Evolutionary conservation across 2,888 invertebrate species (phyloP).

Genomic region (Trypoxylon attenuatum): DNA sequence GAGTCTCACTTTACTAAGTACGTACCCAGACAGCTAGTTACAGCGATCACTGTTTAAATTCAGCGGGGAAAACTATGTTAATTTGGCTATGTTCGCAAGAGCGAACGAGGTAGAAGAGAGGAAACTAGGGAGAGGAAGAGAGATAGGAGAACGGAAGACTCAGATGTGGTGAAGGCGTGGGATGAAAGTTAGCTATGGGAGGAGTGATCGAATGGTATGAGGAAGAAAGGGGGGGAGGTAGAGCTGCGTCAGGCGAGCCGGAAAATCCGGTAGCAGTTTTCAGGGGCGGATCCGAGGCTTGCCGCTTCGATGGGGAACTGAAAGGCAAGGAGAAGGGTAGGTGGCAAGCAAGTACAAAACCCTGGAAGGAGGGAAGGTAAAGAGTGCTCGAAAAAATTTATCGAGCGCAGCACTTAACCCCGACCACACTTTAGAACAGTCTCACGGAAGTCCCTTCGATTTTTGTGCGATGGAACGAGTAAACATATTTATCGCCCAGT

Average conservation of each 20-base stretch:
- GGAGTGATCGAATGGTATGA: not conserved
- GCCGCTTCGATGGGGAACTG: slow-evolving; percentile 42
- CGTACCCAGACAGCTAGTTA: slow-evolving; percentile 13
- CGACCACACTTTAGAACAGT: slow-evolving; percentile 44
- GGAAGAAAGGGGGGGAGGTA: slow-evolving; percentile 11
- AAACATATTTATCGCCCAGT: slow-evolving; percentile 31
- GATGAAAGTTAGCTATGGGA: not conserved
- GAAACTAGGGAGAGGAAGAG: slow-evolving; percentile 4
- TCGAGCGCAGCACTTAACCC: slow-evolving; percentile 54
- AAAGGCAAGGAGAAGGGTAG: slow-evolving; percentile 41
- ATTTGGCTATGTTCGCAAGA: slow-evolving; percentile 36
- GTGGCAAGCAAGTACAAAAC: slow-evolving; percentile 45
- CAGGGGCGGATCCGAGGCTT: slow-evolving; percentile 45
- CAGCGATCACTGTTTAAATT: slow-evolving; percentile 46
- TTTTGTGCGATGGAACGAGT: not conserved
- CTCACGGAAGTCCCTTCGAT: slow-evolving; percentile 28
- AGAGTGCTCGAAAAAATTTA: slow-evolving; percentile 55
- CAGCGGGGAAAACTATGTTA: slow-evolving; percentile 49
- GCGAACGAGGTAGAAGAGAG: not conserved
- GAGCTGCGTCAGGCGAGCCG: slow-evolving; percentile 45
- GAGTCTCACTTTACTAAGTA: too few relatives aligned
- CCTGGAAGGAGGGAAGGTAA: slow-evolving; percentile 38
- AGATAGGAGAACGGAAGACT: not conserved
- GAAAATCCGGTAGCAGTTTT: slow-evolving; percentile 58
- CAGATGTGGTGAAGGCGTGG: not conserved